Evolutionary conservation across 2,113 vertebrate genomes (phyloP).

Genomic region (Axis porcinus): DNA sequence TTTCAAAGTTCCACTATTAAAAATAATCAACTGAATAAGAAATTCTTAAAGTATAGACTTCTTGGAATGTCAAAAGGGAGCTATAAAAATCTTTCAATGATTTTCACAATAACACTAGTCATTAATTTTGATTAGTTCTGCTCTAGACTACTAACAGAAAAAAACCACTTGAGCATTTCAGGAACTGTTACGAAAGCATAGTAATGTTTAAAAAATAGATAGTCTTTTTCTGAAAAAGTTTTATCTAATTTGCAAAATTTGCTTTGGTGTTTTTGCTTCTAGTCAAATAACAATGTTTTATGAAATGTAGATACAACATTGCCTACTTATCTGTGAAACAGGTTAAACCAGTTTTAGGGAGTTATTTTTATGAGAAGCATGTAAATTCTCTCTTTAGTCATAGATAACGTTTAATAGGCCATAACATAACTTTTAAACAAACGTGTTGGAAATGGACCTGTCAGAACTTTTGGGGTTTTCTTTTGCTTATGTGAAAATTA

Average conservation of each 20-base stretch:
- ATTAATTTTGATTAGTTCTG: constrained; percentile 17
- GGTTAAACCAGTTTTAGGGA: not conserved
- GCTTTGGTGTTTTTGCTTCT: not conserved
- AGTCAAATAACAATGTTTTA: not conserved
- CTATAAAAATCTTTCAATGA: not conserved
- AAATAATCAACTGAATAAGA: constrained; percentile 19
- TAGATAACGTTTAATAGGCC: not conserved
- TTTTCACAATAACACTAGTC: constrained; percentile 17
- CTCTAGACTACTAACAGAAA: not conserved
- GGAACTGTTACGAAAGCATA: not conserved
- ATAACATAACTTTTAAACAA: not conserved
- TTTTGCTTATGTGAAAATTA: constrained; percentile 14
- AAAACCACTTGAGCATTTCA: constrained; percentile 6
- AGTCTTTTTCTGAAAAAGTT: not conserved
- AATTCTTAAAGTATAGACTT: not conserved
- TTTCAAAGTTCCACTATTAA: constrained; percentile 27
- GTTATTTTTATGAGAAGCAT: not conserved
- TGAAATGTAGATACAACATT: constrained; percentile 25
- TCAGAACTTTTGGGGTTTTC: not conserved
- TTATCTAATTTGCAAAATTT: not conserved
- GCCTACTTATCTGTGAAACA: not conserved
- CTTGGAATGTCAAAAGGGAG: constrained; percentile 5
- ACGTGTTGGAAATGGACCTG: not conserved
- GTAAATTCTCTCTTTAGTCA: not conserved
- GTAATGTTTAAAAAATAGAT: constrained; percentile 16